phyloP scores from a whole-genome alignment of 92 coral and sea anemone species.

The Blastomussa wellsi region DNA sequence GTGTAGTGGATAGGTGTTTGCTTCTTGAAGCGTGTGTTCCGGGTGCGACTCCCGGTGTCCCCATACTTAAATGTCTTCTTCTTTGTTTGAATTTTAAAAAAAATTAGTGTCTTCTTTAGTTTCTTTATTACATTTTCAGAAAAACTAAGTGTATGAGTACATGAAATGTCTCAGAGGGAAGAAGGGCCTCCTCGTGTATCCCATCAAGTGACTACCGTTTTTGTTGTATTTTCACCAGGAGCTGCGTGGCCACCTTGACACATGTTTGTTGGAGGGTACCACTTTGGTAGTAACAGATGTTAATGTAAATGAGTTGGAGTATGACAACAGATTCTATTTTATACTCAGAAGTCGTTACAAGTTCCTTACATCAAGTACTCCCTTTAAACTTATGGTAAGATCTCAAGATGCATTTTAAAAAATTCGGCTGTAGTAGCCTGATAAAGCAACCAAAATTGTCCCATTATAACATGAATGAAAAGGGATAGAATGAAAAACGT shows the following conservation, averaged over 20 bases:
- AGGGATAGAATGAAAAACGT: background rate
- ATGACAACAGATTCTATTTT: slow-evolving; percentile 81
- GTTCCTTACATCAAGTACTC: slow-evolving; percentile 79
- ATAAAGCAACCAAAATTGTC: too few species aligned
- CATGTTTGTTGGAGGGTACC: slow-evolving; percentile 95
- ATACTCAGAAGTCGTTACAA: slow-evolving; percentile 79
- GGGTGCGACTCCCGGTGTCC: too few species aligned
- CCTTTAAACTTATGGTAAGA: slow-evolving; percentile 92
- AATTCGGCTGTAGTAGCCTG: background rate
- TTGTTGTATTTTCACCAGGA: slow-evolving; percentile 54
- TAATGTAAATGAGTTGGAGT: slow-evolving; percentile 76
- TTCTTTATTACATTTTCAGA: too few species aligned
- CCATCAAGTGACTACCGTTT: too few species aligned
- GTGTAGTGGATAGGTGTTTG: too few species aligned
- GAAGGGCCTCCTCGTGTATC: too few species aligned
- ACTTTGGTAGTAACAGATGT: slow-evolving; percentile 90
- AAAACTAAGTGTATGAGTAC: too few species aligned
- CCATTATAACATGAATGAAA: background rate
- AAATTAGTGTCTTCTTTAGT: too few species aligned
- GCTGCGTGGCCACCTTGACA: slow-evolving; percentile 97
- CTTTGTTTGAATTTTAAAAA: too few species aligned
- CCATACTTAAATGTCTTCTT: too few species aligned
- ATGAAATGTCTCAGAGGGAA: too few species aligned
- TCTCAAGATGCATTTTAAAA: background rate
- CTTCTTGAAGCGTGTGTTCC: too few species aligned